A percentile compares a stretch with the other conserved stretches of the same genome.
phyloP scores from a whole-genome alignment of 2,113 vertebrate species.

The Nycticryphes semicollaris region DNA sequence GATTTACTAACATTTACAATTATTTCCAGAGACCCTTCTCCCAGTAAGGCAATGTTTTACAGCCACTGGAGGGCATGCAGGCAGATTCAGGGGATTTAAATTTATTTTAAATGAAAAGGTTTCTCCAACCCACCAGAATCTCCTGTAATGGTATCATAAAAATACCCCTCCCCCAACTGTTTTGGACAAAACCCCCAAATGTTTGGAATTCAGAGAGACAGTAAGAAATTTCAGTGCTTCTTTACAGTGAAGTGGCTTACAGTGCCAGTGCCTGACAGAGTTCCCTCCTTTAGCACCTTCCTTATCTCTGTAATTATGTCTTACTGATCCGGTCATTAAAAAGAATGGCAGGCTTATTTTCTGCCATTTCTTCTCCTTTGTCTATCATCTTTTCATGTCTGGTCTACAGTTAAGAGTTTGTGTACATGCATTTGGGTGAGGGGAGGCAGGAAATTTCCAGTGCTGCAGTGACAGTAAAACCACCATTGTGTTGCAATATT shows the following conservation, averaged over 20 bases:
- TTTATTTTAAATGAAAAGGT: neutral
- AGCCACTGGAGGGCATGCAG: constrained; percentile 24
- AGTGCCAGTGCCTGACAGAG: neutral
- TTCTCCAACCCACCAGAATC: neutral
- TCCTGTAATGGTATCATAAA: neutral
- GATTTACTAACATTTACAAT: constrained; percentile 56
- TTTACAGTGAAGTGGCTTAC: neutral
- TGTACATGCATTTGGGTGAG: accelerated
- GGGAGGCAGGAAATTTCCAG: neutral
- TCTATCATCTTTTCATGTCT: neutral
- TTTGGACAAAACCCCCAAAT: neutral
- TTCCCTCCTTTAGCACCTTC: neutral
- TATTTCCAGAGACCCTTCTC: constrained; percentile 34
- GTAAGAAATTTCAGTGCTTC: neutral
- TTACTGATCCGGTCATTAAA: neutral
- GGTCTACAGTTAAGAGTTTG: neutral
- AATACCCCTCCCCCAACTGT: neutral
- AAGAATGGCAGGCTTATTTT: neutral
- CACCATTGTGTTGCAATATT: neutral
- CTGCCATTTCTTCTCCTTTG: neutral
- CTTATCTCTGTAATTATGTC: neutral
- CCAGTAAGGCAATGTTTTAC: constrained; percentile 5
- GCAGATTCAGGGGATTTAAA: neutral
- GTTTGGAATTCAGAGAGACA: neutral
- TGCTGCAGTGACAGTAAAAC: neutral